Conservation (phyloP, 2,888 invertebrate genomes). For the Seira musarum region DNA sequence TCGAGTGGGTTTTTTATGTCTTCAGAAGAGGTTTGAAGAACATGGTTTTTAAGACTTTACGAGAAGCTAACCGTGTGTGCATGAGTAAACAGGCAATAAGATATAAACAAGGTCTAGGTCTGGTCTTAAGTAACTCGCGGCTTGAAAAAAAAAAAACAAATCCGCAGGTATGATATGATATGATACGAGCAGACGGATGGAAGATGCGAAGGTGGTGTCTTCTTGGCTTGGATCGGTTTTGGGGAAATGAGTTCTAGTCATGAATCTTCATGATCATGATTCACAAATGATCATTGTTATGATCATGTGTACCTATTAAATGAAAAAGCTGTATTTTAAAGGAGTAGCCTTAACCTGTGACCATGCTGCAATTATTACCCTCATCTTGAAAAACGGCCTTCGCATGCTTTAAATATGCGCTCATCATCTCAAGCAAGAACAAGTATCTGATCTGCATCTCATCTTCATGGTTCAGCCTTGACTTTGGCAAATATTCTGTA, state of each 20-base stretch:
- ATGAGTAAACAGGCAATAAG: slow-evolving; percentile 34
- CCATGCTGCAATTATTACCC: slow-evolving; percentile 38
- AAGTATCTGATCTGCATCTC: neutral
- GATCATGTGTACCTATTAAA: neutral
- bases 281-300: slow-evolving; percentile 4
- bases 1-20: neutral
- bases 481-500: too few relatives aligned
- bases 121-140: slow-evolving; percentile 10
- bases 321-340: slow-evolving; percentile 5
- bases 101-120: slow-evolving; percentile 32
- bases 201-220: slow-evolving; percentile 4
- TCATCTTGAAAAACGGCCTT: neutral
- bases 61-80: slow-evolving; percentile 16
- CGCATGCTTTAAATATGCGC: neutral
- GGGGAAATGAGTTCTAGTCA: slow-evolving; percentile 15
- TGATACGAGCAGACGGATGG: neutral
- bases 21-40: slow-evolving; percentile 3
- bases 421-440: too few relatives aligned
- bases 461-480: neutral
- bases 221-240: neutral
- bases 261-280: slow-evolving; percentile 13
- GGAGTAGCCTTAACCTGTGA: slow-evolving; percentile 52
- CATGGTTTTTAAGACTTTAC: neutral
- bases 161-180: neutral
- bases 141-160: neutral